A percentile compares a stretch with the other conserved stretches of the same genome.
These are phyloP conservation scores for Neoarius graeffei DNA, from an alignment of 2,113 vertebrate genomes.

Conservation along the genomic window DNA sequence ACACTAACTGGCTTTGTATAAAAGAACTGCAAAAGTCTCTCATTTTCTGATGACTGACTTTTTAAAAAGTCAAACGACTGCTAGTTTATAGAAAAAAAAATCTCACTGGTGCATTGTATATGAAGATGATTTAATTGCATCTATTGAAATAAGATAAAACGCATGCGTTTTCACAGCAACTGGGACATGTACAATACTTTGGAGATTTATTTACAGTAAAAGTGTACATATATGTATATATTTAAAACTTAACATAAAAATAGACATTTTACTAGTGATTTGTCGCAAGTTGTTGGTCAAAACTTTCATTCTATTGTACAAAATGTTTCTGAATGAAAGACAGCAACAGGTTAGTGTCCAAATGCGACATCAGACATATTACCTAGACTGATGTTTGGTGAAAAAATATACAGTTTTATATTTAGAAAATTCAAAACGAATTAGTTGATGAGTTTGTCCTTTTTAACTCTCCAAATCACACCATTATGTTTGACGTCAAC, in stretches of 20 bases:
- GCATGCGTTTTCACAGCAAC: not conserved
- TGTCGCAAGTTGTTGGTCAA: not conserved
- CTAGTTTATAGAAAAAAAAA: not conserved
- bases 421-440: not conserved
- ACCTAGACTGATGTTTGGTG: not conserved
- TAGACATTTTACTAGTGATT: not conserved
- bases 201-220: slow-evolving; percentile 2
- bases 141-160: not conserved
- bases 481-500: not conserved
- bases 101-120: not conserved
- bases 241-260: not conserved
- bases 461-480: not conserved
- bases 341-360: not conserved
- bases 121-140: not conserved
- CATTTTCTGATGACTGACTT: not conserved
- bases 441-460: not conserved
- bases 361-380: not conserved
- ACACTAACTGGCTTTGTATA: not conserved
- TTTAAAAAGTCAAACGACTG: not conserved
- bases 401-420: not conserved
- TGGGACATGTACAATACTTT: not conserved
- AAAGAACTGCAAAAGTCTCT: not conserved
- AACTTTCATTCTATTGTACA: not conserved
- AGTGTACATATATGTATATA: not conserved
- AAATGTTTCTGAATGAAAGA: not conserved